Evolutionary conservation across 2,797 vertebrate genomes (phyloP).

Genomic region (Esox masquinongy): DNA sequence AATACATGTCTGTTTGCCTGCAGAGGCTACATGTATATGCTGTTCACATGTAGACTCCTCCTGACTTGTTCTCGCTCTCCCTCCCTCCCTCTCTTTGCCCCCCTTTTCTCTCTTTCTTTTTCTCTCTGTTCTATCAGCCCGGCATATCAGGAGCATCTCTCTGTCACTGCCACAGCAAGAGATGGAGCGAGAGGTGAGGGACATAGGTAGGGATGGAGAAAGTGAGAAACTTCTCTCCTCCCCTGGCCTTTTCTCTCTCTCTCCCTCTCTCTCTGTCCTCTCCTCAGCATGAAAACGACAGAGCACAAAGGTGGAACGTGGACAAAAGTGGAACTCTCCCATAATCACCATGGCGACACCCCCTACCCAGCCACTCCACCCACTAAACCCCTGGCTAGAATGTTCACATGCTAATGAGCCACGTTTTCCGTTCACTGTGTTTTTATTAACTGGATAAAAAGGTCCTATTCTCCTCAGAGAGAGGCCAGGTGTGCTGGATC

Average conservation of each 20-base stretch:
- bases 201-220: conserved; percentile 8
- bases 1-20: too few species aligned
- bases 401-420: conserved; percentile 46
- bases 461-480: conserved; percentile 19
- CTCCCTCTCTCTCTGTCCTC: background rate
- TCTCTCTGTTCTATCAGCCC: too few species aligned
- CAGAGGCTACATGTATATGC: too few species aligned
- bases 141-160: too few species aligned
- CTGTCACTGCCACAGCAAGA: too few species aligned
- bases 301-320: conserved; percentile 41
- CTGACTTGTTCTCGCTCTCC: too few species aligned
- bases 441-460: conserved; percentile 24
- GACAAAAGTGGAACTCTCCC: conserved; percentile 2
- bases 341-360: conserved; percentile 48
- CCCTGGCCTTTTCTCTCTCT: background rate
- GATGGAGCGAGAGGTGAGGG: background rate
- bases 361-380: background rate
- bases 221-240: background rate
- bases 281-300: conserved; percentile 5
- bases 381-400: background rate
- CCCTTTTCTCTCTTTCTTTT: too few species aligned
- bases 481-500: conserved; percentile 20
- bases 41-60: too few species aligned
- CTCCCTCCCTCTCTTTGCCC: too few species aligned
- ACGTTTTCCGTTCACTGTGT: conserved; percentile 19